Base-by-base conservation (phyloP, 2,797 vertebrate genomes). In the Macroramphosus scolopax region DNA sequence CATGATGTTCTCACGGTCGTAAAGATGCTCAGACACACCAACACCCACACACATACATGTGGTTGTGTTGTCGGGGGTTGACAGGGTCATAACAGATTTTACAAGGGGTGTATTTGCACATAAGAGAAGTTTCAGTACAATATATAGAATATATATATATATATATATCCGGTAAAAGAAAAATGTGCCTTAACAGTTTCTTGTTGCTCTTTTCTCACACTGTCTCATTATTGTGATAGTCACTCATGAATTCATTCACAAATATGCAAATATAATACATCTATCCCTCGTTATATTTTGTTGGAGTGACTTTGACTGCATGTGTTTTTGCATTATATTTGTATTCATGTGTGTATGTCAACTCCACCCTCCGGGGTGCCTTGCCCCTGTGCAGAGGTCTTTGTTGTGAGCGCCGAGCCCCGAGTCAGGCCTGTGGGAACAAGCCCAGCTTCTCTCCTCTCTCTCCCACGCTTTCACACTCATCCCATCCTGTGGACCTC, bases 341-440 rank as follows among this genome's bases (percentile, higher is more conserved):
- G 52, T 51, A 50, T 75, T 55, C 61, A 37, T 58, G 35, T 52
- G 51, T 72, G 59, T 70, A 57, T 70, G 57, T 69, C 59, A 47
- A 71, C 63, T 68, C 61, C 71, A 36, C 80, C 65, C 82, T 9
- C 64, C 30, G 30, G 76, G 82, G 79, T 82, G 80, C 78, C 73
- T 13, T 72, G 57, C 68, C 68, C 70, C 37, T 30, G 59, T 61
- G 59, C 63, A 53, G 67, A 50, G 71, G 68, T 70, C 83, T 81
- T 86, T 85, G 84, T 88, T 83, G 63, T 61, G 46, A 74, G 65
- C 14, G 12, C 15, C 24, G 56, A 68, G 65, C 68, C 42, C 37
- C 72, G 79, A 80, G 77, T 78, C 72, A 68, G 69, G 73, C 78
- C 77, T 86, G 84, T 88, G 86, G 81, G 84, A 88, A 86, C 80